phyloP scores from a whole-genome alignment of 2,113 vertebrate species.

The Anarrhichthys ocellatus region DNA sequence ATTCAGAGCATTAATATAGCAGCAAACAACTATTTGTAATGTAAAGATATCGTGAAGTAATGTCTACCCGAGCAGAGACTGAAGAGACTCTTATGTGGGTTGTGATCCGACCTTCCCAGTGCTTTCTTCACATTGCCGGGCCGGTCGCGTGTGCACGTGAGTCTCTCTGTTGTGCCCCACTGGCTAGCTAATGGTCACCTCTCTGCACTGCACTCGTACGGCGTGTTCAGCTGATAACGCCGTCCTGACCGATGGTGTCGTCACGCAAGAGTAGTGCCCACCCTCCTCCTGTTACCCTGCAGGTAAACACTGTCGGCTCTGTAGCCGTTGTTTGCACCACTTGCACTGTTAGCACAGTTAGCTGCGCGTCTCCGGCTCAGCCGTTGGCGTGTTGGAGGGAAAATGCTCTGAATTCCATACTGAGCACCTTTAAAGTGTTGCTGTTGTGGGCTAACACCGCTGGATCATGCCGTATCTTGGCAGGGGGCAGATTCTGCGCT shows the following conservation, averaged over 20 bases:
- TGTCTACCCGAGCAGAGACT: background rate
- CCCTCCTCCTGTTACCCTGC: background rate
- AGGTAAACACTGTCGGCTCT: background rate
- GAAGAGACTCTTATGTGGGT: background rate
- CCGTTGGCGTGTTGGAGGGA: no score
- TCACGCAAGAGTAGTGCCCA: background rate
- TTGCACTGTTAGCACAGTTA: background rate
- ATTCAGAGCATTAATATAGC: background rate
- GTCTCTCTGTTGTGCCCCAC: background rate
- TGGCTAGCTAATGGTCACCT: background rate
- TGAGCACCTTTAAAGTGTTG: background rate
- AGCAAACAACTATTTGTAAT: background rate
- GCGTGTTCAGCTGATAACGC: background rate
- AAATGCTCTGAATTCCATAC: background rate
- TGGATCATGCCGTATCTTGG: background rate
- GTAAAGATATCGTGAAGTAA: background rate
- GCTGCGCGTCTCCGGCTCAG: background rate
- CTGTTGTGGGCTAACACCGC: slow-evolving; percentile 4
- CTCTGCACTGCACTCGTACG: background rate
- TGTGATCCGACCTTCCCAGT: background rate
- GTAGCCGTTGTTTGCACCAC: background rate
- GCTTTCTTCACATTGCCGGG: background rate
- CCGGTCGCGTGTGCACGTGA: background rate
- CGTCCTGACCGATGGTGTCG: background rate
- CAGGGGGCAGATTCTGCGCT: background rate